These are phyloP conservation scores for Meandrusa payeni DNA, from an alignment of 2,888 invertebrate genomes.

Conservation along the genomic window DNA sequence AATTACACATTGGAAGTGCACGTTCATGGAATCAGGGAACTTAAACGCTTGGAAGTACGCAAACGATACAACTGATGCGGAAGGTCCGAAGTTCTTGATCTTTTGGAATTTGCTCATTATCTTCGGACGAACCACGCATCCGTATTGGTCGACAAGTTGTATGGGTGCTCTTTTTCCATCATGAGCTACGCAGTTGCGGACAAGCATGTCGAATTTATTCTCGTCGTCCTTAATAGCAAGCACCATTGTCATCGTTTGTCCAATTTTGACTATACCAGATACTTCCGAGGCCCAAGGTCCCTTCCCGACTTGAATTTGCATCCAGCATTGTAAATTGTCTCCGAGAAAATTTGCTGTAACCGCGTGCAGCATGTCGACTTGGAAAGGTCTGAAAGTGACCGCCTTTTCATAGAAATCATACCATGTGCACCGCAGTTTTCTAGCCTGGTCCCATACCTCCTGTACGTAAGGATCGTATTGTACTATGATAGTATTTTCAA, in stretches of 20 bases:
- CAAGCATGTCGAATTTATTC: conserved; percentile 97
- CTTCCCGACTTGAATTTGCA: conserved; percentile 98
- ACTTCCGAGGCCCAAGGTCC: conserved; percentile 99
- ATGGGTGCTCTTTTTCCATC: conserved; percentile 96
- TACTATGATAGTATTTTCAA: conserved; percentile 96
- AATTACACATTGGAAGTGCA: conserved; percentile 97
- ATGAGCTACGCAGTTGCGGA: conserved; percentile 96
- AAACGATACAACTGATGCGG: conserved; percentile 96
- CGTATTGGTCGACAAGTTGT: conserved; percentile 95
- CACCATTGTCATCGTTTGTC: conserved; percentile 98
- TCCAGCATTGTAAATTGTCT: conserved; percentile 97
- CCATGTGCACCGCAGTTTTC: conserved; percentile 96
- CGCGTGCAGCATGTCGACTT: conserved; percentile 97
- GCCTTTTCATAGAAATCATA: conserved; percentile 98
- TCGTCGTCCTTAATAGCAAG: conserved; percentile 97
- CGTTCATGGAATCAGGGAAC: conserved; percentile 98
- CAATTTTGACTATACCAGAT: conserved; percentile 96
- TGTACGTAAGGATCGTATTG: conserved; percentile 97
- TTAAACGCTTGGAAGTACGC: conserved; percentile 98
- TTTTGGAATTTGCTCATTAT: conserved; percentile 98
- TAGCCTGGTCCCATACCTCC: conserved; percentile 97
- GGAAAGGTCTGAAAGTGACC: conserved; percentile 96
- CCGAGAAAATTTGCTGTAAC: conserved; percentile 97
- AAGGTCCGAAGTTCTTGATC: conserved; percentile 96
- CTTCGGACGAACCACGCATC: conserved; percentile 95